phyloP scores from a whole-genome alignment of 2,797 vertebrate species.

The Miopithecus talapoin region DNA sequence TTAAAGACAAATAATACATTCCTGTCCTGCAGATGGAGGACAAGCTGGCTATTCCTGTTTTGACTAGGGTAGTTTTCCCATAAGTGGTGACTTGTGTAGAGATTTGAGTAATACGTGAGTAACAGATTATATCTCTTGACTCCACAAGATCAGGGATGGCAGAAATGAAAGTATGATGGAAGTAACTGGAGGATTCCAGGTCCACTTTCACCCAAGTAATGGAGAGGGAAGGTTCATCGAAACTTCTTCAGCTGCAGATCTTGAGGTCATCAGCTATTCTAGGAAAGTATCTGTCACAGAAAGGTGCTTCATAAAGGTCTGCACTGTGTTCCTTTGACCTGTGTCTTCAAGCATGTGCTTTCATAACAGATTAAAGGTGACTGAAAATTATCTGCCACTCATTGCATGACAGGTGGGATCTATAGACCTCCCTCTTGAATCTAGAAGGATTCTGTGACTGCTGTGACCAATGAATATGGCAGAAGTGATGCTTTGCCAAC shows the following conservation, averaged over 20 bases:
- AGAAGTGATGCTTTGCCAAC: not conserved
- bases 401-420: not conserved
- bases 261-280: not conserved
- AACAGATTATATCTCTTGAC: constrained; percentile 34
- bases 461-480: not conserved
- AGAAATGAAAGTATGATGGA: not conserved
- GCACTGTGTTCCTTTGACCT: not conserved
- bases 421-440: not conserved
- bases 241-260: not conserved
- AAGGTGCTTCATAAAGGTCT: not conserved
- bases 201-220: not conserved
- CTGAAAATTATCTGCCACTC: not conserved
- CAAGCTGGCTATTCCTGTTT: constrained; percentile 27
- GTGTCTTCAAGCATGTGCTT: not conserved
- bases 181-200: not conserved
- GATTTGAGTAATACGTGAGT: constrained; percentile 15
- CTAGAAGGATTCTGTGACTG: not conserved
- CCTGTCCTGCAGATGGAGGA: not conserved
- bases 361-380: not conserved
- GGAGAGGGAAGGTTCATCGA: not conserved
- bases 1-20: not conserved
- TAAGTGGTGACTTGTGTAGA: constrained; percentile 21
- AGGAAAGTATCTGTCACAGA: not conserved
- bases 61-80: constrained; percentile 9
- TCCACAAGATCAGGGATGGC: not conserved